Evolutionary conservation across 2,888 invertebrate genomes (phyloP), one percentile per base, ranked within the genome.

Genomic region (Scaptomyza caliginosa): DNA sequence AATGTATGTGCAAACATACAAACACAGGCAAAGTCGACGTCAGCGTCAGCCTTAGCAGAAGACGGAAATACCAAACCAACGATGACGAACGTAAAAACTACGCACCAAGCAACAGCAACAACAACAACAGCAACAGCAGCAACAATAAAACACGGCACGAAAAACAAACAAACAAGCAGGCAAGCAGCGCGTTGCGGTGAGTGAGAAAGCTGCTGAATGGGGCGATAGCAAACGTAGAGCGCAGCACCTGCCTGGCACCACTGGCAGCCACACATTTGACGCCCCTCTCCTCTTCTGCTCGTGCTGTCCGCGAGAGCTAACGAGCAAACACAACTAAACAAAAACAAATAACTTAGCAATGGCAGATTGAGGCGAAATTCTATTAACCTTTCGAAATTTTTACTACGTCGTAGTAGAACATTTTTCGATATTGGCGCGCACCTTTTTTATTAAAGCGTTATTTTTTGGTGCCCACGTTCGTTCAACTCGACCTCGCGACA

Each of bases 321-420:
- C 83, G 87, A 83, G 83, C 83, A 87, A 83, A 83, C 83, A 85
- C 87, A 87, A 82, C 87, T 84, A 82, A 86, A 82, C 85, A 86
- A 81, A 81, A 86, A 83, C 77, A 86, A 81, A 79, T 79, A 73
- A 51, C 59, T 73, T 66, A 75, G 73, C 75, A 75, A 70, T 67
- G 58, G 62, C 68, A 68, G 64, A 67, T 77, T 73, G 58, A 67
- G 51, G 65, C 67, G 57, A 77, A 77, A 77, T 67, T 70, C 70
- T 71, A 65, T 67, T 55, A 77, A 62, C 65, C 62, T 77, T 66
- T 77, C 67, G 63, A 74, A 85, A 84, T 77, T 79, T 62, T 62
- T 82, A 82, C 82, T 86, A 82, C 87, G 87, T 43, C 82, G 87
- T 85, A 86, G 85, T 87, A 78, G 67, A 85, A 75, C 21, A 30